These are phyloP conservation scores for Pyrrhia umbra DNA, from an alignment of 2,888 invertebrate species.

Conservation along the genomic window DNA sequence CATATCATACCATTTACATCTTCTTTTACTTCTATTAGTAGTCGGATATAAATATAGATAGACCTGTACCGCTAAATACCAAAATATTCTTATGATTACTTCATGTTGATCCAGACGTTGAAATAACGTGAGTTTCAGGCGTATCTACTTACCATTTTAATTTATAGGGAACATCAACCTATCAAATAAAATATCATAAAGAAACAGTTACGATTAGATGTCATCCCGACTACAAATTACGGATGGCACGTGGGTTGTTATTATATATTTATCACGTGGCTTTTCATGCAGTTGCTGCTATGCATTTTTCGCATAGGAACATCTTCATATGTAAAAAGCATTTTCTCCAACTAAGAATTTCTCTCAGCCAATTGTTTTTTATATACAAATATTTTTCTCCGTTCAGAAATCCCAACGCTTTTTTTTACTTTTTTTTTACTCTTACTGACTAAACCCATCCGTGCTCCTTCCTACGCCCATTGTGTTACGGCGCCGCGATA, in stretches of 20 bases:
- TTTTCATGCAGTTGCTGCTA: conserved; percentile 18
- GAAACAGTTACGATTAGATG: background rate
- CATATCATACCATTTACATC: background rate
- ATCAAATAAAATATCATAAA: conserved; percentile 6
- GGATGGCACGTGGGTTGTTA: conserved; percentile 16
- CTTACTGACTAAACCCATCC: no score
- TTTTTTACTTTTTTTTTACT: no score
- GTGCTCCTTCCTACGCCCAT: no score
- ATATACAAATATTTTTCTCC: no score
- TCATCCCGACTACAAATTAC: background rate
- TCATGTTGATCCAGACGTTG: background rate
- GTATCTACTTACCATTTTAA: conserved; percentile 1
- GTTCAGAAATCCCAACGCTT: no score
- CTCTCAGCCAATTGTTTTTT: no score
- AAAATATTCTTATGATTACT: background rate
- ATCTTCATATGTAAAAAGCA: no score
- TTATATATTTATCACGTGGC: background rate
- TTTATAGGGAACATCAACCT: conserved; percentile 11
- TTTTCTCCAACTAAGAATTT: no score
- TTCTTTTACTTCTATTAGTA: background rate
- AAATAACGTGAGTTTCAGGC: background rate
- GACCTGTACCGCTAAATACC: background rate
- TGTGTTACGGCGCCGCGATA: no score
- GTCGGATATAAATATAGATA: background rate
- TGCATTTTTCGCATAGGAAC: conserved; percentile 13